Evolutionary conservation across 2,888 invertebrate species (phyloP), one percentile per base, ranked within the genome.

Genomic region (Branchipolynoe longqiensis): DNA sequence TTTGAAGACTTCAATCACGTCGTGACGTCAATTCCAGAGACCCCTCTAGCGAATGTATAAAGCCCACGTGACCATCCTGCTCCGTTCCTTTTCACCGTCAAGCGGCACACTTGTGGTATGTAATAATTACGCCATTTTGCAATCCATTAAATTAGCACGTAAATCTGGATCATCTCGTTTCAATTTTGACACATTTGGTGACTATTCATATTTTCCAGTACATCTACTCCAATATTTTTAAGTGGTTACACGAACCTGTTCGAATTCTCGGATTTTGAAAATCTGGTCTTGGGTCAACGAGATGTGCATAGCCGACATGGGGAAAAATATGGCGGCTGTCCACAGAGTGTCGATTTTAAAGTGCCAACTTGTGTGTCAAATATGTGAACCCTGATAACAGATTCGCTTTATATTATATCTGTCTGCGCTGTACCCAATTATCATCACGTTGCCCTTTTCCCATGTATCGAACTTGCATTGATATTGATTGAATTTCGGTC

Each of bases 11-110:
- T 56, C 2, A 56, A 14, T 2, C 56, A 62, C 28, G 31, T 62
- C 31, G 78, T 78, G 78, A 78, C 78, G 78, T 78, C 78, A 78
- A 78, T 78, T 41, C 78, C 18, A n/a, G 48, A n/a, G 22, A 78
- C 78, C 87, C 91, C 90, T 90, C 90, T 90, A 83, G 85, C 48
- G 33, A 14, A 41, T 41, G 85, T 89, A 90, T 90, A 90, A 89
- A 90, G 89, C 88, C 89, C 90, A 90, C 90, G 90, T 90, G 91
- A 91, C 89, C 83, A 40, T 38, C 85, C 74, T 40, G 40, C 40
- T 56, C 88, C 89, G 81, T 85, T 90, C 90, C 90, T 90, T 91
- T 90, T 89, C 74, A 69, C 78, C 88, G 89, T 88, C 87, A 87
- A 88, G 89, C 89, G 88, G 87, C 86, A 87, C 87, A 81, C 85